Evolutionary conservation across 2,888 invertebrate genomes (phyloP).

Genomic region (Napeogenes inachia): DNA sequence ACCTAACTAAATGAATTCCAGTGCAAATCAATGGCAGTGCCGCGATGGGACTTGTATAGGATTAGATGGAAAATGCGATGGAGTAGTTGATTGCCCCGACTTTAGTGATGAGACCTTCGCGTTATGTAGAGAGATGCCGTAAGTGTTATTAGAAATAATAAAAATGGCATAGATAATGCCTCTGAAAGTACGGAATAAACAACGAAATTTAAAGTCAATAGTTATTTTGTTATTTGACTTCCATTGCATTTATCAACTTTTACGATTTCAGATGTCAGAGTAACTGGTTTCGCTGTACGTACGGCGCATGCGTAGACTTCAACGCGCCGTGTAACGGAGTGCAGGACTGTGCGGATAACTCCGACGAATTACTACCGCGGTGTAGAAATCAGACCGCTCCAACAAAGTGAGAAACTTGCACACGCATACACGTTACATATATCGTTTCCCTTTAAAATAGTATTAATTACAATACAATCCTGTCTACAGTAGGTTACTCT

Average conservation of each 20-base stretch:
- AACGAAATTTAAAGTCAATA: no score
- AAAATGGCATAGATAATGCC: no score
- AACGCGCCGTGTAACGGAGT: constrained; percentile 38
- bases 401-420: constrained; percentile 9
- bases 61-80: constrained; percentile 60
- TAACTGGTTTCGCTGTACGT: constrained; percentile 41
- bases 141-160: constrained; percentile 27
- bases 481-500: no score
- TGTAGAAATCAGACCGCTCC: constrained; percentile 49
- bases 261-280: constrained; percentile 8
- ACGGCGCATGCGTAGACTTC: constrained; percentile 45
- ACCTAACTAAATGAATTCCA: background rate
- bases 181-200: no score
- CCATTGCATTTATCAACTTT: no score
- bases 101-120: constrained; percentile 57
- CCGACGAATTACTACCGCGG: constrained; percentile 57
- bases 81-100: constrained; percentile 54
- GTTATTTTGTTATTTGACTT: no score
- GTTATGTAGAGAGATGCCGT: constrained; percentile 51
- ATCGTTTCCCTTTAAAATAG: background rate
- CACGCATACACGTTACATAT: background rate
- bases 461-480: background rate
- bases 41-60: constrained; percentile 56
- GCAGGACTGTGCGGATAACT: constrained; percentile 63
- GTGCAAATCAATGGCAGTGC: constrained; percentile 39